Base-by-base conservation (phyloP, 2,888 invertebrate species). In the Spilarctia lutea region DNA sequence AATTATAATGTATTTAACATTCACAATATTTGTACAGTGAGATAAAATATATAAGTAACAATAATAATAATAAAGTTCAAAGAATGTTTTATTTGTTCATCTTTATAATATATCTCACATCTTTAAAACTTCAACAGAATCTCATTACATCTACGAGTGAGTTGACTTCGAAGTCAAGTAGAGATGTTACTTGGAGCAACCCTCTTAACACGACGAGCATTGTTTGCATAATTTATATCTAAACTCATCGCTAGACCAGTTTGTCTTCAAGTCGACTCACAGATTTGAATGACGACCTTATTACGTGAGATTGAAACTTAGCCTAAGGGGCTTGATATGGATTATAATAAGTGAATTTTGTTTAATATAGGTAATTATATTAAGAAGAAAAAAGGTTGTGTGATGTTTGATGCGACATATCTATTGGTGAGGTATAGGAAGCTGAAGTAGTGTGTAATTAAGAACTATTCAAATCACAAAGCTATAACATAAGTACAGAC, bases 141-240 rank as follows among this genome's bases (percentile, higher is more conserved):
- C 84, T 81, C 79, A 76, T 82, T 81, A 85, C 80, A 77, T 77
- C 79, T 73, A 73, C 75, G 79, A 81, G 82, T 72, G 79, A 80
- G 83, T 88, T 88, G 88, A 88, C 87, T 86, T 83, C 78, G 73
- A 80, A 89, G 89, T 89, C 88, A 89, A 89, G 84, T 83, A 81
- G 80, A 77, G 83, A 81, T 80, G 42, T 71, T 81, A 89, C 87
- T 84, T 84, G 74, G 73, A 83, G 83, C 86, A 82, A 84, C 86
- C 84, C 85, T 87, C 85, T 86, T 86, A 87, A 86, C 85, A 83
- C 85, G 81, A 82, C 81, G 87, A 75, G 83, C 81, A 75, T 79
- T 70, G 76, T 78, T 79, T 89, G 80, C 86, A 89, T 90, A 86
- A 88, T 89, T 90, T 85, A 90, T 85, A 74, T 73, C 45, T 65